Evolutionary conservation across 1,140 invertebrate genomes (phyloP).

Genomic region (Heliconius nattereri): DNA sequence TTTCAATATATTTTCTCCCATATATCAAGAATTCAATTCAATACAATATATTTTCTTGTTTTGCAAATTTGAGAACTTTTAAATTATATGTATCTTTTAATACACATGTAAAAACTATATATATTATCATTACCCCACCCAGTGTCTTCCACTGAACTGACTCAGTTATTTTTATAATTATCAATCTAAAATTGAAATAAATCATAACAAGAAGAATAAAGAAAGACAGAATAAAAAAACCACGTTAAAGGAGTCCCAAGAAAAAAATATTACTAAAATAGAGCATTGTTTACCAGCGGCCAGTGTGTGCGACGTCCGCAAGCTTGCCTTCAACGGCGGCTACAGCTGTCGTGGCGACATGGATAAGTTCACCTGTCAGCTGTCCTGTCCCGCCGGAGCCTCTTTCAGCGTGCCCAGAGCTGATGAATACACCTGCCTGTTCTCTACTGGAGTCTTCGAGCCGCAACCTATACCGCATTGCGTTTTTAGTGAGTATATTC

Average conservation of each 20-base stretch:
- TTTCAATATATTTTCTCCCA: not conserved
- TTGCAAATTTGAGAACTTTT: not conserved
- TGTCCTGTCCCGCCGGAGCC: slow-evolving; percentile 85
- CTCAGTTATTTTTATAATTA: too few species aligned
- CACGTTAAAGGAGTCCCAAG: too few species aligned
- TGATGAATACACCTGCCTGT: slow-evolving; percentile 85
- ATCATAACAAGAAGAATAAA: too few species aligned
- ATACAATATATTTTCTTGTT: not conserved
- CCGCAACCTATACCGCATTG: slow-evolving; percentile 89
- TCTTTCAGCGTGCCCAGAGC: slow-evolving; percentile 83
- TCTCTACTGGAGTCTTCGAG: slow-evolving; percentile 84
- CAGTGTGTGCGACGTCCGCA: slow-evolving; percentile 82
- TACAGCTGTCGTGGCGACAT: slow-evolving; percentile 85
- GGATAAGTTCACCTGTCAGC: slow-evolving; percentile 83
- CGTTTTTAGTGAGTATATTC: slow-evolving; percentile 82
- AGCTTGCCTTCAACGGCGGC: slow-evolving; percentile 87
- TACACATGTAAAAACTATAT: too few species aligned
- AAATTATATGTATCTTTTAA: too few species aligned
- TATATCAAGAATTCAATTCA: too few species aligned
- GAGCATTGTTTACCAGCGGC: slow-evolving; percentile 70
- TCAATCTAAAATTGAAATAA: too few species aligned
- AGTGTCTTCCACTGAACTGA: too few species aligned
- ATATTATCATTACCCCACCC: too few species aligned
- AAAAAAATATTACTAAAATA: too few species aligned
- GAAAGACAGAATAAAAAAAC: too few species aligned